Percentiles rank a stretch among this genome's conserved stretches.
Conservation (phyloP, 2,113 vertebrate genomes). For the Bucco capensis region DNA sequence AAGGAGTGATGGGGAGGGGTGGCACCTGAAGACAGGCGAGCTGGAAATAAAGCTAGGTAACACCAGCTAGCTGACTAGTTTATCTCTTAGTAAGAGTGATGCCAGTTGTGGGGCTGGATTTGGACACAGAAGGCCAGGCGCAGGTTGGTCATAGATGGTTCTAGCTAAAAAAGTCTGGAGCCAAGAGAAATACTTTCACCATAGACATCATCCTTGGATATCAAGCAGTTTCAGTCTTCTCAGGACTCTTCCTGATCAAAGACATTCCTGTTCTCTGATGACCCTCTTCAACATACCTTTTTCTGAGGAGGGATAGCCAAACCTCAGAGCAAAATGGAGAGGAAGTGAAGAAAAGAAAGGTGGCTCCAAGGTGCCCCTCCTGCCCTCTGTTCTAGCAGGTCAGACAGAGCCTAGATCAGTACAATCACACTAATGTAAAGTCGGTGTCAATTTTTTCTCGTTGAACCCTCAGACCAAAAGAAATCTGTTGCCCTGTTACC, state of each 20-base stretch:
- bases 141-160: not conserved
- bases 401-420: not conserved
- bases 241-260: not conserved
- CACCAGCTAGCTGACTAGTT: not conserved
- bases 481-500: not conserved
- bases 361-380: not conserved
- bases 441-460: not conserved
- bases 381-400: not conserved
- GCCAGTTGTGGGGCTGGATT: not conserved
- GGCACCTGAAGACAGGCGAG: not conserved
- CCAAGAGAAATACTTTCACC: not conserved
- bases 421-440: not conserved
- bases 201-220: not conserved
- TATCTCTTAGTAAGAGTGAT: not conserved
- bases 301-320: not conserved
- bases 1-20: rapidly evolving
- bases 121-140: not conserved
- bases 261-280: not conserved
- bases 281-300: not conserved
- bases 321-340: not conserved
- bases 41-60: not conserved
- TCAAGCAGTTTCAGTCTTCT: not conserved
- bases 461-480: not conserved
- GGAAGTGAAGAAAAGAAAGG: not conserved
- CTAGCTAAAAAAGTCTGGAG: not conserved